phyloP scores from a whole-genome alignment of 1,140 invertebrate genomes.

The Tetragonula clypearis region DNA sequence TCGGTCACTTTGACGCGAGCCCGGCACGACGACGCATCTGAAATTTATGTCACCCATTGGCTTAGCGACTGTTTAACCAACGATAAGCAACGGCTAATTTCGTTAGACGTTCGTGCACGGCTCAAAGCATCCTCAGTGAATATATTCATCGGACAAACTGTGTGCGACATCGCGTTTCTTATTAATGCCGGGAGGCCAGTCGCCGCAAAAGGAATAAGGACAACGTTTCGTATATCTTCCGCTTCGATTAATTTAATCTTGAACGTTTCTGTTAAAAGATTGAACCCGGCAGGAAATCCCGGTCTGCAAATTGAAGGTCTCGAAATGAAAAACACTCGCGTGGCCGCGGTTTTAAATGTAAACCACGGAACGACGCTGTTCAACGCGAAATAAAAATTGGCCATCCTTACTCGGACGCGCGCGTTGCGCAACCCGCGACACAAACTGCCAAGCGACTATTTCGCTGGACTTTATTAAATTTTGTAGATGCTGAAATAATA shows the following conservation, averaged over 20 bases:
- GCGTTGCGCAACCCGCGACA: conserved; percentile 15
- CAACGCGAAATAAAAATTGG: conserved; percentile 57
- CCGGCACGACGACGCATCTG: background rate
- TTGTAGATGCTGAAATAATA: no score
- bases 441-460: conserved; percentile 28
- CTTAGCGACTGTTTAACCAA: conserved; percentile 7
- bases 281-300: background rate
- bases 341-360: conserved; percentile 31
- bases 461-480: conserved; percentile 52
- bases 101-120: background rate
- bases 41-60: conserved; percentile 22
- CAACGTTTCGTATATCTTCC: background rate
- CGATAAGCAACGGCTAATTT: conserved; percentile 22
- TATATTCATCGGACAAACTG: conserved; percentile 14
- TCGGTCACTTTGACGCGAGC: background rate
- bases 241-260: background rate
- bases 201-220: no score
- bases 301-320: background rate
- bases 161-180: background rate
- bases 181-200: background rate
- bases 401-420: conserved; percentile 27
- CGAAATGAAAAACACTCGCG: background rate
- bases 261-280: background rate
- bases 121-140: conserved; percentile 17
- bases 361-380: conserved; percentile 21